Evolutionary conservation across 2,888 invertebrate species (phyloP).

Genomic region (Diogma glabrata): DNA sequence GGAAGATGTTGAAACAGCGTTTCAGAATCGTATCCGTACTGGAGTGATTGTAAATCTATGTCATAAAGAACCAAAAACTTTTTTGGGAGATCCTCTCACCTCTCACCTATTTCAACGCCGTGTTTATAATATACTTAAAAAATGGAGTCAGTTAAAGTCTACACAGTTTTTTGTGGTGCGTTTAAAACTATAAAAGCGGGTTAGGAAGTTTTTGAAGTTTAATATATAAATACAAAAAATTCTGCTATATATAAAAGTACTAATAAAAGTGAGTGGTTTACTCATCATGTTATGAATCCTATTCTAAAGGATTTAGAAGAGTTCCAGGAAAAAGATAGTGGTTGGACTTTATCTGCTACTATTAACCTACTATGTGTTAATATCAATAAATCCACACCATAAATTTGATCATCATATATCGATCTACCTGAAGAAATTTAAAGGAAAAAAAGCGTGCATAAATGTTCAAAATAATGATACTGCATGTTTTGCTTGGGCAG

Average conservation of each 20-base stretch:
- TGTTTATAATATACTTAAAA: too few species aligned
- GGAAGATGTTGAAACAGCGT: not conserved
- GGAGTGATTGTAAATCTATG: not conserved
- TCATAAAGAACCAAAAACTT: not conserved
- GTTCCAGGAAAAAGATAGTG: conserved; percentile 20
- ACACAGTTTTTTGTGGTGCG: not conserved
- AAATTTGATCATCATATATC: conserved; percentile 18
- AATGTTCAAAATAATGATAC: too few species aligned
- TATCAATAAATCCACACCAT: conserved; percentile 18
- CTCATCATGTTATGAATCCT: too few species aligned
- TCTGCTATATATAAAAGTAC: not conserved
- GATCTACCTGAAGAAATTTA: conserved; percentile 16
- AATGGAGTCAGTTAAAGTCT: too few species aligned
- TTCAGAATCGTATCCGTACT: not conserved
- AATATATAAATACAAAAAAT: not conserved
- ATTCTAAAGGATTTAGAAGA: conserved; percentile 18
- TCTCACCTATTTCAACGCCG: too few species aligned
- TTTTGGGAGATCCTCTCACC: not conserved
- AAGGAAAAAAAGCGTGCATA: too few species aligned
- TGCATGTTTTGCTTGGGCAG: too few species aligned
- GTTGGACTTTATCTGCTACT: conserved; percentile 20
- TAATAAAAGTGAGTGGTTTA: not conserved
- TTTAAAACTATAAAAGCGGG: not conserved
- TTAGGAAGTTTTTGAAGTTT: not conserved
- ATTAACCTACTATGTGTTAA: conserved; percentile 16